Base-by-base conservation (phyloP, 2,888 invertebrate genomes). In the Deilephila elpenor region DNA sequence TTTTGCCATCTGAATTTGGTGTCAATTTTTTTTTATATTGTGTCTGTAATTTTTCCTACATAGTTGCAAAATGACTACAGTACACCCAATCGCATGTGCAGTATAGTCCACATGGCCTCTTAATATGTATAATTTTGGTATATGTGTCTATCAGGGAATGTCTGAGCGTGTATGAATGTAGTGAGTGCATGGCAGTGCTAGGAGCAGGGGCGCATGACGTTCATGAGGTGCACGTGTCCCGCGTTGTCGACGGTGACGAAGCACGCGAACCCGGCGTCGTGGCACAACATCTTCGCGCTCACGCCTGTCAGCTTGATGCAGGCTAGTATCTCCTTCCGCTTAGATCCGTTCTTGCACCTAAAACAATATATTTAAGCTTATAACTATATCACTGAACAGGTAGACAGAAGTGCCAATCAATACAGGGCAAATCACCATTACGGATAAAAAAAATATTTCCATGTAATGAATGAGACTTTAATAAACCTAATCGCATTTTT, bases 231-330 rank as follows among this genome's bases (percentile, higher is more conserved):
- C 20, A 96, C 88, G 74, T 95, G 95, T 2, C 96, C 96, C 17
- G 95, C 93, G 79, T 95, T 93, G 87, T 96, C 96, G 8, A 96
- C 95, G 0, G 96, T 95, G 29, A 96, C 95, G 83, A 96, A 96
- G 71, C 95, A 95, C 0, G 93, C 92, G 88, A 96, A 96, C 32
- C 92, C 89, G 0, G 92, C 91, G 83, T 95, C 93, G 78, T 90
- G 88, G 73, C 90, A 88, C 5, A 95, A 78, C 25, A 87, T 89
- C 78, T 89, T 91, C 0, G 95, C 94, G 80, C 88, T 88, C 80
- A 92, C 91, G 59, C 95, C 95, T 4, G 91, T 90, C 7, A 95
- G 84, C 75, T 95, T 95, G 80, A 95, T 91, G 83, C 95, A 95
- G 0, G 94, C 88, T 11, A 95, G 79, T 37, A 95, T 91, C 74